These are phyloP conservation scores for Augochlora pura DNA, from an alignment of 1,140 invertebrate genomes.

Conservation along the genomic window DNA sequence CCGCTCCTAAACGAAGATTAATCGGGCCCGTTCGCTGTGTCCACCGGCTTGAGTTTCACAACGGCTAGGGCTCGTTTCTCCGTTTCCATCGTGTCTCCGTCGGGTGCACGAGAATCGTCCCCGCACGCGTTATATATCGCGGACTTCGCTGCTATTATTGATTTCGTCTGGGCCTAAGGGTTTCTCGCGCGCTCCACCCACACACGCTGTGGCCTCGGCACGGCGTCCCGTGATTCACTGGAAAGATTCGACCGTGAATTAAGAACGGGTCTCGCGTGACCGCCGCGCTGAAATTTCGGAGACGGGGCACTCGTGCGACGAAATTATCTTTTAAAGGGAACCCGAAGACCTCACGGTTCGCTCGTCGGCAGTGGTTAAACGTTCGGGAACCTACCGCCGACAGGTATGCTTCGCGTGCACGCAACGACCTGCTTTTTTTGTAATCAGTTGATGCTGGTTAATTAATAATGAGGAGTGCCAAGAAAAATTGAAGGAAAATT, in stretches of 20 bases:
- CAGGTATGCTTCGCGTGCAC: too few species aligned
- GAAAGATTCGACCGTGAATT: slow-evolving; percentile 33
- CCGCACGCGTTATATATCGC: not conserved
- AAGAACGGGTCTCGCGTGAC: not conserved
- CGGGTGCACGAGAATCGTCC: slow-evolving; percentile 10
- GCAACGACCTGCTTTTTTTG: too few species aligned
- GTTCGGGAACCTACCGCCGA: not conserved
- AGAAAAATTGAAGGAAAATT: too few species aligned
- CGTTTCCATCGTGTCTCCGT: not conserved
- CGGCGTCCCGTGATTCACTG: slow-evolving; percentile 20
- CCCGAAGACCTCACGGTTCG: not conserved
- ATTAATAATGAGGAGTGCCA: too few species aligned
- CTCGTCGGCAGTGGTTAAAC: not conserved
- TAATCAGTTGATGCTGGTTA: too few species aligned
- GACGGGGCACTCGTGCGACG: not conserved
- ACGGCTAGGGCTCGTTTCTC: not conserved
- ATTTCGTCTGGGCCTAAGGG: slow-evolving; percentile 65
- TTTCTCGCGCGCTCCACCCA: slow-evolving; percentile 35
- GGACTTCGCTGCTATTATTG: slow-evolving; percentile 57
- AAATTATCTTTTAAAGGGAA: not conserved
- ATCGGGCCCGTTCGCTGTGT: not conserved
- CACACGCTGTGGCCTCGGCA: not conserved
- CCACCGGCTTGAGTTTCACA: slow-evolving; percentile 16
- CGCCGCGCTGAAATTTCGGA: not conserved
- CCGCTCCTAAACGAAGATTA: slow-evolving; percentile 26